Base-by-base conservation (phyloP, 30 jellyfish, hydroid and myxozoan genomes). In the Sanderia malayensis region DNA sequence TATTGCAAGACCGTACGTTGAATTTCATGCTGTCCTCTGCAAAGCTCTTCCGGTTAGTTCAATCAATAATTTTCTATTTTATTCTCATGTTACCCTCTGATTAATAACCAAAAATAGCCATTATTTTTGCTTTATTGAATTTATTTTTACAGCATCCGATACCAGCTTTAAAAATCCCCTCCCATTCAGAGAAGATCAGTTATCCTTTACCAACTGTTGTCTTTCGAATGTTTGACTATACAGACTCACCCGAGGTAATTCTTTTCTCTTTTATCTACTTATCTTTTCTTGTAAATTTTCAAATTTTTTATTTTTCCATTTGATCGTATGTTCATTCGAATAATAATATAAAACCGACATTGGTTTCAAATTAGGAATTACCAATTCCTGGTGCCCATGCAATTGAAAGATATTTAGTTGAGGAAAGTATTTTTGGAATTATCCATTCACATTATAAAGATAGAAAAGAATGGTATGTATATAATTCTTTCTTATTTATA, bases 361-460 rank as follows among this genome's bases (percentile, higher is more conserved):
- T n/a, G n/a, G n/a, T n/a, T n/a, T n/a, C n/a, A n/a, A n/a, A n/a
- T n/a, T 63, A 93, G 99, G 99, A 93, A 30, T 71, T 80, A 18
- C 99, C 99, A 6, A 53, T 93, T 4, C 99, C 99, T 13, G 99
- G 99, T 7, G 96, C 96, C 22, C 99, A 93, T 74, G 92, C 99
- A 7, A 75, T 93, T 4, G 99, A 93, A 45, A 47, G 99, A n/a
- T 84, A 78, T 58, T 76, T 93, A 83, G 94, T 85, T 17, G 99
- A 93, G 57, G 99, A 93, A 71, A 87, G 94, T 34, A 60, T 93
- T n/a, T 70, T 80, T 44, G 71, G 95, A 21, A 83, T 93, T n/a
- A 77, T 93, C 2, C 84, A 82, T 46, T 69, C 96, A 31, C 99
- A 93, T 80, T 93, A 93, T 86, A 93, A 93, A 65, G 99, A 93